These are phyloP conservation scores for Diplosoma virens DNA, from an alignment of 23 tunicate genomes.

Conservation along the genomic window DNA sequence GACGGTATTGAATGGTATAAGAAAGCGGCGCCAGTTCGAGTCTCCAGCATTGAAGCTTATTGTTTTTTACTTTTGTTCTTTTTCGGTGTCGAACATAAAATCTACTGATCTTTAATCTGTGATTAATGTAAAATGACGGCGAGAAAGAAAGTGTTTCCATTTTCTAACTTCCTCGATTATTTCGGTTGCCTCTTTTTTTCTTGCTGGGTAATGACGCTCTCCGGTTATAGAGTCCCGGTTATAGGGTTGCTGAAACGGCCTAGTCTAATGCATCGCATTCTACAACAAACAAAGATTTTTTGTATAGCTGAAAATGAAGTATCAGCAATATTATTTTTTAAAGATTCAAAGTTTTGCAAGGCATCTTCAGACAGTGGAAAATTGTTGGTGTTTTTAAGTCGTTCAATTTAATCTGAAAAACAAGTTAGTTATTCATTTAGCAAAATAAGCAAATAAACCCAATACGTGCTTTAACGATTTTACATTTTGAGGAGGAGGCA, in stretches of 20 bases:
- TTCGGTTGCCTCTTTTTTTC: constrained; percentile 35
- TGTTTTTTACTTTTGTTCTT: background rate
- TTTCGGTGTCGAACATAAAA: background rate
- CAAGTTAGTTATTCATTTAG: constrained; percentile 17
- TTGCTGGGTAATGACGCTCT: constrained; percentile 24
- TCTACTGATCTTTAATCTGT: constrained; percentile 44
- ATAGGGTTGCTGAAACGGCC: background rate
- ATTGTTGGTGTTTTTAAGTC: background rate
- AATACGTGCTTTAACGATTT: background rate
- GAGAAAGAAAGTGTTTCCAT: constrained; percentile 19
- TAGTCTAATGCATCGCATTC: constrained; percentile 21
- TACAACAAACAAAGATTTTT: constrained; percentile 17
- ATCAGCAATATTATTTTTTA: constrained; percentile 1
- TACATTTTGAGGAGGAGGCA: background rate
- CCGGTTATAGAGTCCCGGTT: background rate
- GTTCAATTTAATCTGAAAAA: constrained; percentile 27
- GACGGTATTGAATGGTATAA: constrained; percentile 14
- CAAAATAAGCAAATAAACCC: constrained; percentile 19
- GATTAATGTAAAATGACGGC: constrained; percentile 25
- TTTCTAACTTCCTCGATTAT: constrained; percentile 37
- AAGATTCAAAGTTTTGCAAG: background rate
- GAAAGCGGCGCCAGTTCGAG: background rate
- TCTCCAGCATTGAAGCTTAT: constrained; percentile 28
- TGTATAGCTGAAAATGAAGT: constrained; percentile 10
- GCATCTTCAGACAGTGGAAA: constrained; percentile 19